Conservation (phyloP, 2,113 vertebrate genomes). For the Heliornis fulica region DNA sequence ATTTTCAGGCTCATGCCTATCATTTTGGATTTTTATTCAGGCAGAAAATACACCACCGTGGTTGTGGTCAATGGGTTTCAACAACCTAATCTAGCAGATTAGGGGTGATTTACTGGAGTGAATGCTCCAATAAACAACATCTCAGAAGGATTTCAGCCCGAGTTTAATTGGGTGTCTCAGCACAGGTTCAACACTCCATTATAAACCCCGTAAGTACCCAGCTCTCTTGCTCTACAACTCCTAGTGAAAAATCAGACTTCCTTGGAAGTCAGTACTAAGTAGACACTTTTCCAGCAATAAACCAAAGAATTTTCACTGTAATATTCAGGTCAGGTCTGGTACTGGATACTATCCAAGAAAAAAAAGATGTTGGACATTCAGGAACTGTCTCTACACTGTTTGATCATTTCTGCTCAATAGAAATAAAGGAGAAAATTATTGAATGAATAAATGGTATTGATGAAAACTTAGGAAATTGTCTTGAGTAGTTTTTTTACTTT, state of each 20-base stretch:
- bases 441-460: neutral
- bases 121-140: neutral
- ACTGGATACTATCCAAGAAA: neutral
- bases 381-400: neutral
- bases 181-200: neutral
- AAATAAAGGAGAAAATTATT: neutral
- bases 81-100: neutral
- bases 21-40: neutral
- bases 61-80: neutral
- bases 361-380: neutral
- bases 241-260: neutral
- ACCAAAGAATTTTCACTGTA: neutral
- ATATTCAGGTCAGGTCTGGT: neutral
- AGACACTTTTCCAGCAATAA: neutral
- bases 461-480: neutral
- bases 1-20: neutral
- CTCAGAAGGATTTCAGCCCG: neutral
- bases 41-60: neutral
- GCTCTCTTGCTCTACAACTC: neutral
- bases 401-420: neutral
- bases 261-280: neutral
- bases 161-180: neutral
- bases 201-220: neutral
- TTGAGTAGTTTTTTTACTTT: neutral
- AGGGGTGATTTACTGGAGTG: neutral